These are phyloP conservation scores for Ceyx melanurus DNA, from an alignment of 2,113 vertebrate species.

Conservation along the genomic window DNA sequence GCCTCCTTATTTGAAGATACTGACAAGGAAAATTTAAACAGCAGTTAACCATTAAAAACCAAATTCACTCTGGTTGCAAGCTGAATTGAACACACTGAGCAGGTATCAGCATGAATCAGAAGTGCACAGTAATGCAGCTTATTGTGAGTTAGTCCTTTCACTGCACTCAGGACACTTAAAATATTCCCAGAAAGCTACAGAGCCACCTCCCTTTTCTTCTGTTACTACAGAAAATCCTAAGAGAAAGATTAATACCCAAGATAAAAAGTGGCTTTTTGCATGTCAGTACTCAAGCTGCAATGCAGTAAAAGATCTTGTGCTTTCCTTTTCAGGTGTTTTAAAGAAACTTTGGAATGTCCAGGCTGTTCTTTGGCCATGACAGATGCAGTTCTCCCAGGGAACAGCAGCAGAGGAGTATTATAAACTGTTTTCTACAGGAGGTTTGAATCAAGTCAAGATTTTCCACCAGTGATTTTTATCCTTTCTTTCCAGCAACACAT, in stretches of 20 bases:
- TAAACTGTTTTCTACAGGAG: background rate
- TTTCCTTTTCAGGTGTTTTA: background rate
- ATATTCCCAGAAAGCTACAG: background rate
- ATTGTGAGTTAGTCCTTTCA: background rate
- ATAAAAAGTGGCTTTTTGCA: background rate
- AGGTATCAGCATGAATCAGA: background rate
- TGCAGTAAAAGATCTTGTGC: background rate
- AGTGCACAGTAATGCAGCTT: background rate
- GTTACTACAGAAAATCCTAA: background rate
- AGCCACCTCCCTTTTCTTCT: background rate
- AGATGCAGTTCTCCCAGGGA: background rate
- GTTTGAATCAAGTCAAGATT: background rate
- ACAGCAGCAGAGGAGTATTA: background rate
- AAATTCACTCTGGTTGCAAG: background rate
- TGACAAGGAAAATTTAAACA: background rate
- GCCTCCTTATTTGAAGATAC: background rate
- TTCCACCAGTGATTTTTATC: background rate
- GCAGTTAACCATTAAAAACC: background rate
- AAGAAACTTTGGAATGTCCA: background rate
- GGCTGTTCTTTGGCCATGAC: background rate
- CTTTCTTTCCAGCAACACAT: background rate
- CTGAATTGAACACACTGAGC: background rate
- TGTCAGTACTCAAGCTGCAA: background rate
- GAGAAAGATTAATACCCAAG: background rate
- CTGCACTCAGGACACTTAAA: background rate